Conservation (phyloP, 1,140 invertebrate species). For the Eupeodes corollae region DNA sequence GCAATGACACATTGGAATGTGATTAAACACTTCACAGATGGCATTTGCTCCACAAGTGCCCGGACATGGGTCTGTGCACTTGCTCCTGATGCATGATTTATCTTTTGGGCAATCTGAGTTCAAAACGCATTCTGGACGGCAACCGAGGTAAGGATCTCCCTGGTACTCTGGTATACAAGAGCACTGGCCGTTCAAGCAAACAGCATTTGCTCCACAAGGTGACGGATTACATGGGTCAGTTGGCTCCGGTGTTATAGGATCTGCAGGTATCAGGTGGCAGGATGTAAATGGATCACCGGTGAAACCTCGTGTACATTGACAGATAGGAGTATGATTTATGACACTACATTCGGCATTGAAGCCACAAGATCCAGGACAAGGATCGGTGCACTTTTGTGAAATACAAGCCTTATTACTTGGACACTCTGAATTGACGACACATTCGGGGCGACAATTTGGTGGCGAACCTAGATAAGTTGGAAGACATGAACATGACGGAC, state of each 20-base stretch:
- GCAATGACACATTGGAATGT: slow-evolving; percentile 38
- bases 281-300: slow-evolving; percentile 47
- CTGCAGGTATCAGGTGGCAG: slow-evolving; percentile 19
- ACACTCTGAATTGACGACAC: slow-evolving; percentile 60
- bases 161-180: slow-evolving; percentile 55
- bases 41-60: slow-evolving; percentile 61
- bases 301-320: slow-evolving; percentile 45
- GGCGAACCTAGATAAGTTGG: slow-evolving; percentile 59
- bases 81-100: slow-evolving; percentile 59
- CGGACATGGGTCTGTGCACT: slow-evolving; percentile 61
- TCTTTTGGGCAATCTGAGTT: slow-evolving; percentile 65
- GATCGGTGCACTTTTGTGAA: slow-evolving; percentile 66
- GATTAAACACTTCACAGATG: slow-evolving; percentile 65
- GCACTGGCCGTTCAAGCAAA: slow-evolving; percentile 43
- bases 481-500: slow-evolving; percentile 59
- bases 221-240: slow-evolving; percentile 45
- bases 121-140: slow-evolving; percentile 71
- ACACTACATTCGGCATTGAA: slow-evolving; percentile 55
- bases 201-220: slow-evolving; percentile 59
- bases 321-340: slow-evolving; percentile 54
- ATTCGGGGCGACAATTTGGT: slow-evolving; percentile 66
- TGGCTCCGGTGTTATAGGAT: slow-evolving; percentile 20
- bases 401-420: slow-evolving; percentile 58
- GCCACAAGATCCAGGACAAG: slow-evolving; percentile 68
- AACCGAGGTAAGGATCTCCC: slow-evolving; percentile 55